Percentiles rank a stretch among this genome's conserved stretches.
These are phyloP conservation scores for Itoplectis maculator DNA, from an alignment of 2,888 invertebrate genomes.

Conservation along the genomic window DNA sequence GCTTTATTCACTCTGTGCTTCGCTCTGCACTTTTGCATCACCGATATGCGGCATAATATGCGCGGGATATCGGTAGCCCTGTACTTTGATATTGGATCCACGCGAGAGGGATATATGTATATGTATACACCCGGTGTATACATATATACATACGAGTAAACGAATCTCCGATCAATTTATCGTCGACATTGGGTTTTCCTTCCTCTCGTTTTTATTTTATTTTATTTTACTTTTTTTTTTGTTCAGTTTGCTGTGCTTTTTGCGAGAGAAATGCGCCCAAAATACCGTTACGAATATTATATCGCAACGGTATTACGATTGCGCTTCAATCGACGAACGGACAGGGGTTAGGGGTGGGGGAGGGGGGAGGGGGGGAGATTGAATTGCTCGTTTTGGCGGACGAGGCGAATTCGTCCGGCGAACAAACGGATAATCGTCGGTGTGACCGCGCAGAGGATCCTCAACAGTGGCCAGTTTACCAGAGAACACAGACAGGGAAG, in stretches of 20 bases:
- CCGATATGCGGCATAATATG: neutral
- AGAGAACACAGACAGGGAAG: no score
- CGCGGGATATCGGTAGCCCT: neutral
- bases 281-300: neutral
- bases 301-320: neutral
- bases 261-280: neutral
- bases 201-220: neutral
- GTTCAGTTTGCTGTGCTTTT: neutral
- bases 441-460: neutral
- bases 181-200: neutral
- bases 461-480: neutral
- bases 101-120: no score
- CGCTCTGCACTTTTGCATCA: neutral
- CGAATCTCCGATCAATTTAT: neutral
- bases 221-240: neutral
- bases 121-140: no score
- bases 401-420: neutral
- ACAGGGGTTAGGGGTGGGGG: no score
- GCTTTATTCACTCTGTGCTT: constrained; percentile 34
- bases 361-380: no score
- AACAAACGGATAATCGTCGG: constrained; percentile 13
- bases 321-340: neutral
- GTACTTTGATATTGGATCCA: constrained; percentile 14
- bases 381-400: constrained; percentile 15
- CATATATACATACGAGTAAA: neutral